phyloP scores from a whole-genome alignment of 2,797 vertebrate genomes.

The Spatula clypeata region DNA sequence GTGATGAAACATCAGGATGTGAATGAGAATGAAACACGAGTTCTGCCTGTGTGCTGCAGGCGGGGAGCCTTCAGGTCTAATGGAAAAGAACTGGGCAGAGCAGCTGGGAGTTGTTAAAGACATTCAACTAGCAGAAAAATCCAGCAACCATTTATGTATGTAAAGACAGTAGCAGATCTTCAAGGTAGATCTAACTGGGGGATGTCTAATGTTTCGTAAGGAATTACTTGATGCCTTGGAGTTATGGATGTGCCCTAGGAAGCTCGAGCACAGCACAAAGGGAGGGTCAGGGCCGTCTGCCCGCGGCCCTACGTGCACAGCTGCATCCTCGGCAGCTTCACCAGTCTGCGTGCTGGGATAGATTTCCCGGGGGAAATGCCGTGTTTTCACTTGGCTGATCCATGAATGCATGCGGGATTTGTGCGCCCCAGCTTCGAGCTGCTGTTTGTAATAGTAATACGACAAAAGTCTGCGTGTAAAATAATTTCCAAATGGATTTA shows the following conservation, averaged over 20 bases:
- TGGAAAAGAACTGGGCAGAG: slow-evolving; percentile 19
- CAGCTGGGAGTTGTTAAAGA: neutral
- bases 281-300: neutral
- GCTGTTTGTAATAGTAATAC: neutral
- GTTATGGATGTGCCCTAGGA: neutral
- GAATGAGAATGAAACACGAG: neutral
- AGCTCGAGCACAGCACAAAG: neutral
- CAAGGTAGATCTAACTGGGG: neutral
- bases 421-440: neutral
- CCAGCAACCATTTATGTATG: neutral
- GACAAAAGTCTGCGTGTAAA: neutral
- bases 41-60: neutral
- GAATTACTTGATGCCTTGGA: neutral
- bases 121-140: neutral
- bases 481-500: slow-evolving; percentile 60
- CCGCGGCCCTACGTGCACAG: neutral
- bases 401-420: neutral
- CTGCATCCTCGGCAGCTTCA: neutral
- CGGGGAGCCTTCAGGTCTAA: neutral
- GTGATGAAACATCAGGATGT: neutral
- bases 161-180: neutral
- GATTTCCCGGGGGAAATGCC: slow-evolving; percentile 50
- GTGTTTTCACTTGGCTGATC: slow-evolving; percentile 14
- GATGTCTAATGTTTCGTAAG: neutral
- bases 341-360: neutral